Evolutionary conservation across 2,113 vertebrate species (phyloP).

Genomic region (Toxostoma redivivum): DNA sequence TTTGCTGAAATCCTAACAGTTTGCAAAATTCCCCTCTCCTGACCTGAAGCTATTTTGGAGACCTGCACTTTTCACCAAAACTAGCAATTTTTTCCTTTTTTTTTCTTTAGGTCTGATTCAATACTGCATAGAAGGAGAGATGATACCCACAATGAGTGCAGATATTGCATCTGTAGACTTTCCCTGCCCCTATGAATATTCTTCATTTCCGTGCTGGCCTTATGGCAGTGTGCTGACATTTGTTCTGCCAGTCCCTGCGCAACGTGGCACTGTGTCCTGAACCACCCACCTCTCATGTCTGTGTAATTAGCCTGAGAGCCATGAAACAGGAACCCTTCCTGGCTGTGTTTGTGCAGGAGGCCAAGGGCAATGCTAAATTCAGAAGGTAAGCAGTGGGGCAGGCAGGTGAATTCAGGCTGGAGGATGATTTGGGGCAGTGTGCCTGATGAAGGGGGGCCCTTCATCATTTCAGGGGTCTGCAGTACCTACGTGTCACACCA

Average conservation of each 20-base stretch:
- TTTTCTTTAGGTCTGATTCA: background rate
- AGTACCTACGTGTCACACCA: fast-evolving
- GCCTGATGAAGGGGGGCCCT: background rate
- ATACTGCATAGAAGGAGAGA: background rate
- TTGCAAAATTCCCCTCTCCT: background rate
- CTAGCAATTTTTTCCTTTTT: background rate
- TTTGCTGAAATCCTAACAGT: background rate
- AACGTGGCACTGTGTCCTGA: background rate
- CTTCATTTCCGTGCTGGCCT: background rate
- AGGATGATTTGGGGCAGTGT: background rate
- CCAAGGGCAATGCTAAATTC: background rate
- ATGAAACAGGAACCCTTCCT: background rate
- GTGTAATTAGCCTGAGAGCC: slow-evolving; percentile 28
- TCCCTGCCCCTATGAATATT: background rate
- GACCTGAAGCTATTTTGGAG: background rate
- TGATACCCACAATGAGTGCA: background rate
- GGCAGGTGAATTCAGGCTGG: background rate
- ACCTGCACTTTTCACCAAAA: background rate
- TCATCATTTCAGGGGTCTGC: background rate
- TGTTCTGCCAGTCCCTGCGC: background rate
- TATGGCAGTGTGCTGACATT: slow-evolving; percentile 6
- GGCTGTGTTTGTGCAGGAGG: background rate
- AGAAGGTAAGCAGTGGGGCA: background rate
- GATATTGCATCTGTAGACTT: background rate
- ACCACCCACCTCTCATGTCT: background rate